Evolutionary conservation across 2,797 vertebrate genomes (phyloP).

Genomic region (Gobio occitaniae): DNA sequence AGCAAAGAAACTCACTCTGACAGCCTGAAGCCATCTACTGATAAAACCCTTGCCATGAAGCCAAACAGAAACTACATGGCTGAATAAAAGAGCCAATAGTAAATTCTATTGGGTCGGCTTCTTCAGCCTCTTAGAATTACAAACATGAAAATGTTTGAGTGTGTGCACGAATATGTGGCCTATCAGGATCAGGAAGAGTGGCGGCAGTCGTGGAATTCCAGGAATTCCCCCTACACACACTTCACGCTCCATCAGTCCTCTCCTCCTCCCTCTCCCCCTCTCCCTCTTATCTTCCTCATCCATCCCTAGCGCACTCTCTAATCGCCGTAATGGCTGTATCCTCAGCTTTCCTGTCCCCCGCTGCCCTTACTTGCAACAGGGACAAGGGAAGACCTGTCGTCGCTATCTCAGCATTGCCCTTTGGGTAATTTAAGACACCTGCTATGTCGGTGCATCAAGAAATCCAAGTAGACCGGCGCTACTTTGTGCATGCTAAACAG

Average conservation of each 20-base stretch:
- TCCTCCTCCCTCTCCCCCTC: slow-evolving; percentile 31
- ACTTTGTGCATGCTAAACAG: slow-evolving; percentile 32
- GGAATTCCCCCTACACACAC: slow-evolving; percentile 80
- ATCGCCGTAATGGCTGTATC: slow-evolving; percentile 69
- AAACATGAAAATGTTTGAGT: neutral
- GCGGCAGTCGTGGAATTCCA: slow-evolving; percentile 76
- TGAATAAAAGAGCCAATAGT: neutral
- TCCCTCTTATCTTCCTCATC: slow-evolving; percentile 72
- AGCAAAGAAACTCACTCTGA: slow-evolving; percentile 9
- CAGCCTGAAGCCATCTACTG: slow-evolving; percentile 16
- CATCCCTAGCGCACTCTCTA: slow-evolving; percentile 65
- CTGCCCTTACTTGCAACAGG: slow-evolving; percentile 52
- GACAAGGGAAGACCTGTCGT: slow-evolving; percentile 23
- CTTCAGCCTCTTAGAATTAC: neutral
- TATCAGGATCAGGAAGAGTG: slow-evolving; percentile 73
- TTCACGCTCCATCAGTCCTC: slow-evolving; percentile 68
- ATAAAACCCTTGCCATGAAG: slow-evolving; percentile 11
- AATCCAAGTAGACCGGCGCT: slow-evolving; percentile 14
- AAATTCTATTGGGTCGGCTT: neutral
- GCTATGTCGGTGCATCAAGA: slow-evolving; percentile 8
- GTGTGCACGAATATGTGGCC: slow-evolving; percentile 49
- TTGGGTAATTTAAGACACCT: slow-evolving; percentile 43
- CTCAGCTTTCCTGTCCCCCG: slow-evolving; percentile 19
- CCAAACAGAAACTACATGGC: slow-evolving; percentile 9
- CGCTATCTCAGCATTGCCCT: slow-evolving; percentile 9